phyloP scores from a whole-genome alignment of 2,888 invertebrate species.

The Lagria hirta region DNA sequence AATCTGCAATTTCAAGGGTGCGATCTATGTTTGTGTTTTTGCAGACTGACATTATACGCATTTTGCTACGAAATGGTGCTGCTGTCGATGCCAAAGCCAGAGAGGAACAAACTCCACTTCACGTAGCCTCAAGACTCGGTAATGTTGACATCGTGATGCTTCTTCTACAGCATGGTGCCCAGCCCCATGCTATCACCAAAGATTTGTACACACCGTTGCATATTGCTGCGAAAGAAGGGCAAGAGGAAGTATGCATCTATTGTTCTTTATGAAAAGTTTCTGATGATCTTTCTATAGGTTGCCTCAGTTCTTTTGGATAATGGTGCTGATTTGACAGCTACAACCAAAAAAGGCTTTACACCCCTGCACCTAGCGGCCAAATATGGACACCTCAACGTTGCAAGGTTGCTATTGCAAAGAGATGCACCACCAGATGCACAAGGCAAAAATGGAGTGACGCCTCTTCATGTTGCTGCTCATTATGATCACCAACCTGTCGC shows the following conservation, averaged over 20 bases:
- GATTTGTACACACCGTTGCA: slow-evolving; percentile 97
- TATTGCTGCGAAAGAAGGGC: slow-evolving; percentile 98
- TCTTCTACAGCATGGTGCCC: slow-evolving; percentile 93
- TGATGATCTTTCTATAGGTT: slow-evolving; percentile 50
- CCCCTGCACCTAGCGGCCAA: slow-evolving; percentile 97
- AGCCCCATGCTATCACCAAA: slow-evolving; percentile 90
- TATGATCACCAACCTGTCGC: slow-evolving; percentile 98
- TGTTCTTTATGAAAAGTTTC: neutral
- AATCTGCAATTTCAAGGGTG: too few relatives aligned
- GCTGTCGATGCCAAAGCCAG: slow-evolving; percentile 96
- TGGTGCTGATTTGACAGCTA: slow-evolving; percentile 89
- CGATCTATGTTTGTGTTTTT: too few relatives aligned
- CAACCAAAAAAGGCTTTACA: slow-evolving; percentile 98
- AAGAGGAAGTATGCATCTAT: slow-evolving; percentile 80
- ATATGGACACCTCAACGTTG: slow-evolving; percentile 97
- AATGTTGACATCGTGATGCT: slow-evolving; percentile 98
- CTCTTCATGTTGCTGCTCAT: slow-evolving; percentile 96
- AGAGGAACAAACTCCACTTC: slow-evolving; percentile 97
- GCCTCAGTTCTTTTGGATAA: slow-evolving; percentile 93
- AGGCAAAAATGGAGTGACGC: slow-evolving; percentile 98
- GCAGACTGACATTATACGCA: slow-evolving; percentile 95
- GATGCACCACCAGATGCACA: slow-evolving; percentile 96
- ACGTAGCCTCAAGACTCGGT: slow-evolving; percentile 95
- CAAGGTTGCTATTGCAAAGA: slow-evolving; percentile 87
- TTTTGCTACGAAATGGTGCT: slow-evolving; percentile 95